Conservation (phyloP, 2,888 invertebrate species). For the Ethmia dodecea region DNA sequence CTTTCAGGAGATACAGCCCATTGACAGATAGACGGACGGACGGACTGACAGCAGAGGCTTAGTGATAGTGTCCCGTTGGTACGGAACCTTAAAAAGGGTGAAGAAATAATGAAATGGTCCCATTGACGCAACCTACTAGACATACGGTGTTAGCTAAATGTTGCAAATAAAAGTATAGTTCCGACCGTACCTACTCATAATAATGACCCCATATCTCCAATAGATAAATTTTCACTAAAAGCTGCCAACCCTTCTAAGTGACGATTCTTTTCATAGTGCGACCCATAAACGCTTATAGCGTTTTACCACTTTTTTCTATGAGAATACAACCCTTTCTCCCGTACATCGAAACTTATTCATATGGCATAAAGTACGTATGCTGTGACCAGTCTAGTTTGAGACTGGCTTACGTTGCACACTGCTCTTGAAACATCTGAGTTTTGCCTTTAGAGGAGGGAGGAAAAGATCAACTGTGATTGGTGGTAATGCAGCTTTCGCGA, state of each 20-base stretch:
- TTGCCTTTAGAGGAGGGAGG: background rate
- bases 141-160: no score
- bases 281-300: constrained; percentile 58
- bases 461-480: constrained; percentile 6
- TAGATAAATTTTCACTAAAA: constrained; percentile 33
- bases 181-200: no score
- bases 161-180: no score
- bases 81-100: no score
- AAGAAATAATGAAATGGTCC: no score
- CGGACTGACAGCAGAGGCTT: no score
- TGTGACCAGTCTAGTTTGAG: constrained; percentile 29
- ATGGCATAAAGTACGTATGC: constrained; percentile 47
- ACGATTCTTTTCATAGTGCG: constrained; percentile 41
- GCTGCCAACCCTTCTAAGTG: constrained; percentile 38
- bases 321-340: constrained; percentile 48
- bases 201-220: no score
- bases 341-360: constrained; percentile 56
- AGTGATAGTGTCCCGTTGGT: no score
- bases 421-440: background rate
- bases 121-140: no score
- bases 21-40: no score
- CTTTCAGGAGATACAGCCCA: no score
- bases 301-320: constrained; percentile 50
- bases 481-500: constrained; percentile 32
- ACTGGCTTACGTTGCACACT: constrained; percentile 13